phyloP scores from a whole-genome alignment of 2,888 invertebrate species.

The Venusia cambrica region DNA sequence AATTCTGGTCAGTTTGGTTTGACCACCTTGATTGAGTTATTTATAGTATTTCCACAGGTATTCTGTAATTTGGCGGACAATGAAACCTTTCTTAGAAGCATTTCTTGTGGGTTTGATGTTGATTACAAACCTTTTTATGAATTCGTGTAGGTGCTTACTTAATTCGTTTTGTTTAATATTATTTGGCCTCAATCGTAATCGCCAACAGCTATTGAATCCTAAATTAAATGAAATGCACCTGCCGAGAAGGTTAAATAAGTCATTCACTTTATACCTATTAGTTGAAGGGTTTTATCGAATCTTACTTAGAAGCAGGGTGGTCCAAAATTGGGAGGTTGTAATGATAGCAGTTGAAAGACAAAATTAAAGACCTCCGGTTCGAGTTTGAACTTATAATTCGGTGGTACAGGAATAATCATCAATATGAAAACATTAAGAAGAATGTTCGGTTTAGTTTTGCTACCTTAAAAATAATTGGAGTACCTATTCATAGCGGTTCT shows the following conservation, averaged over 20 bases:
- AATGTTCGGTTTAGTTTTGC: too few relatives aligned
- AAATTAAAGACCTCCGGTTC: conserved; percentile 51
- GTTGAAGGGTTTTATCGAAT: conserved; percentile 6
- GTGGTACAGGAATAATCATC: too few relatives aligned
- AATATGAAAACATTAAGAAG: too few relatives aligned
- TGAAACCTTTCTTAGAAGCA: conserved; percentile 31
- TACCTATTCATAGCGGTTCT: too few relatives aligned
- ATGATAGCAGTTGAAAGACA: conserved; percentile 53
- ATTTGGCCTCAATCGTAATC: too few relatives aligned
- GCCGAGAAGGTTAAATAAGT: conserved; percentile 18
- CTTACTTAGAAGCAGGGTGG: conserved; percentile 49
- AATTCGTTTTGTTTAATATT: too few relatives aligned
- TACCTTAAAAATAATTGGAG: too few relatives aligned
- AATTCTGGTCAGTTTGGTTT: conserved; percentile 33
- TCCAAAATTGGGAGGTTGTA: conserved; percentile 45
- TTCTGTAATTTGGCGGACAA: conserved; percentile 31
- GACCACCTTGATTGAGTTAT: conserved; percentile 42
- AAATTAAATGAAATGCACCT: conserved; percentile 9
- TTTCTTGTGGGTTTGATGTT: conserved; percentile 13
- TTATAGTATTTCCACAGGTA: conserved; percentile 36
- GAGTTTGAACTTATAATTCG: conserved; percentile 41
- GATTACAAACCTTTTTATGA: conserved; percentile 2
- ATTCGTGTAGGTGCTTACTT: not conserved
- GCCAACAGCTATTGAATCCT: conserved; percentile 1
- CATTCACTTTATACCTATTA: conserved; percentile 14